phyloP scores from a whole-genome alignment of 2,888 invertebrate species.

The Rhynchonema sp. region DNA sequence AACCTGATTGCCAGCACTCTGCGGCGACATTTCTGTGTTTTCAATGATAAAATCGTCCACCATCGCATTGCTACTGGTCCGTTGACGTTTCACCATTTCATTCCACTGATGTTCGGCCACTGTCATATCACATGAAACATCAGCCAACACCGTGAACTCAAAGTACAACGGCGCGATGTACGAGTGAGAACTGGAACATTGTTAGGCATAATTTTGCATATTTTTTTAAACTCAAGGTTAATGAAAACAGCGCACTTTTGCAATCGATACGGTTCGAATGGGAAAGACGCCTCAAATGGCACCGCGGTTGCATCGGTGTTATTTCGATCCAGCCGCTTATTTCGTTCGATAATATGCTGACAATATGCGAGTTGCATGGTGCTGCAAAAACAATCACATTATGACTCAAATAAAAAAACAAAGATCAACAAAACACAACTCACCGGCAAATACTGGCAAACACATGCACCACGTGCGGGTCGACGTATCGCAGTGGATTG shows the following conservation, averaged over 20 bases:
- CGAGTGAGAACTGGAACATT: not conserved
- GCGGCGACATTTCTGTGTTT: not conserved
- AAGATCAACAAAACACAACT: not conserved
- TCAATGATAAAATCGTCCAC: not conserved
- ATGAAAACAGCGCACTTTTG: conserved; percentile 9
- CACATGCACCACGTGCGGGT: conserved; percentile 23
- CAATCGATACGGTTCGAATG: conserved; percentile 13
- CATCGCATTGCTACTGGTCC: not conserved
- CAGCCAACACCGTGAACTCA: not conserved
- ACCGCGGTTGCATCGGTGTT: conserved; percentile 7
- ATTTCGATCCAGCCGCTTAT: not conserved
- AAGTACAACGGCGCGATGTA: not conserved
- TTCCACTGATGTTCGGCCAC: not conserved
- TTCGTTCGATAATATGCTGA: conserved; percentile 13
- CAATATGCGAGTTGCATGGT: conserved; percentile 21
- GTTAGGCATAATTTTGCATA: too few species aligned
- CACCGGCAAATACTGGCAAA: not conserved
- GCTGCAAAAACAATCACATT: conserved; percentile 9
- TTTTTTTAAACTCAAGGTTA: too few species aligned
- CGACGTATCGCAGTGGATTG: conserved; percentile 67
- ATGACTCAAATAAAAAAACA: too few species aligned
- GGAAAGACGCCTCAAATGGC: conserved; percentile 16
- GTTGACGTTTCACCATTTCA: not conserved
- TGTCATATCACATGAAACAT: not conserved
- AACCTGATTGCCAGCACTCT: too few species aligned